These are phyloP conservation scores for Etheostoma perlongum DNA, from an alignment of 2,797 vertebrate genomes.

Conservation along the genomic window DNA sequence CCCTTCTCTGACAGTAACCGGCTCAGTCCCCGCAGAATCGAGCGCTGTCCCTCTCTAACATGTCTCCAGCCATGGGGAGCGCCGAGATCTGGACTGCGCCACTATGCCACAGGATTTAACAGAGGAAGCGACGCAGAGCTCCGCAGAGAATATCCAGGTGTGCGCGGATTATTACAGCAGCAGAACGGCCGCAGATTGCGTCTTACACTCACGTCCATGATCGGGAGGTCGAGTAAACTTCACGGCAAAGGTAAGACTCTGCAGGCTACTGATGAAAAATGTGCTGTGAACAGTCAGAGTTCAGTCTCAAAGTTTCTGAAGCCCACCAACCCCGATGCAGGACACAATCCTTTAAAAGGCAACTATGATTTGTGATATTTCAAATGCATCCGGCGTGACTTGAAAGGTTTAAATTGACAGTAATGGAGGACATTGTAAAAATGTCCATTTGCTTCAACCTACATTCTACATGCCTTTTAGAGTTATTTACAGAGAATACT, in stretches of 20 bases:
- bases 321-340: neutral
- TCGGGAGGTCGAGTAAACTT: constrained; percentile 56
- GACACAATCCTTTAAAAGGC: neutral
- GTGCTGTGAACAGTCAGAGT: neutral
- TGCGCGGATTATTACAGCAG: constrained; percentile 53
- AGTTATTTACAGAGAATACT: too few species aligned
- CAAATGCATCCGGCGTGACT: neutral
- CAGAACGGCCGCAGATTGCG: constrained; percentile 32
- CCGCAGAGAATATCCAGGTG: constrained; percentile 9
- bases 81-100: constrained; percentile 26
- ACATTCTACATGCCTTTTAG: neutral
- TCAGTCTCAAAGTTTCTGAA: constrained; percentile 19
- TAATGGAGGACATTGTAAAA: neutral
- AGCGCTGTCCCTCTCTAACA: constrained; percentile 16
- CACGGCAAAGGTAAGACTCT: constrained; percentile 60
- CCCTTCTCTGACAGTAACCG: constrained; percentile 12
- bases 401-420: neutral
- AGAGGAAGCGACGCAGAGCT: constrained; percentile 15
- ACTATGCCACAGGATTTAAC: constrained; percentile 38
- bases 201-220: constrained; percentile 72
- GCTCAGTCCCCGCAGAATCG: constrained; percentile 25
- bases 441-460: neutral
- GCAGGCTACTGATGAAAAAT: neutral
- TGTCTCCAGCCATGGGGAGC: constrained; percentile 38
- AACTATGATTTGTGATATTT: neutral